Percentiles rank a stretch among this genome's conserved stretches.
These are phyloP conservation scores for Meteorus colon DNA, from an alignment of 2,888 invertebrate genomes.

Conservation along the genomic window DNA sequence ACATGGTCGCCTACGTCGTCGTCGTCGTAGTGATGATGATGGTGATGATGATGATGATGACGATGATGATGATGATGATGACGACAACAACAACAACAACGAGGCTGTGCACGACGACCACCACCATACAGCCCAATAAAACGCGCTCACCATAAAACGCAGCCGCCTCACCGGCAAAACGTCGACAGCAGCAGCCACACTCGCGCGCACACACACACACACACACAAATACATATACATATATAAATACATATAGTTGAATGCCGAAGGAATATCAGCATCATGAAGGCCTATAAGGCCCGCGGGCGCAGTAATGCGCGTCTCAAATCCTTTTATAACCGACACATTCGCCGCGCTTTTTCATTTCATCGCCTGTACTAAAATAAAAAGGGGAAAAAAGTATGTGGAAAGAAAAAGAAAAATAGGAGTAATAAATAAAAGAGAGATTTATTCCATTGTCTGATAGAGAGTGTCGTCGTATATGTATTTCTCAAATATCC, in stretches of 20 bases:
- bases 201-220: neutral
- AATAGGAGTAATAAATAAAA: neutral
- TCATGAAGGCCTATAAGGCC: constrained; percentile 30
- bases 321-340: constrained; percentile 45
- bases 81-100: constrained; percentile 36
- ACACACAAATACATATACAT: constrained; percentile 21
- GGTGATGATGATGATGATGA: constrained; percentile 33
- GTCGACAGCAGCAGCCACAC: constrained; percentile 17
- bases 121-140: constrained; percentile 60
- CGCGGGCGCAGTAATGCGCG: constrained; percentile 29
- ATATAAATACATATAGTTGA: neutral
- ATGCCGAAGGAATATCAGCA: constrained; percentile 34
- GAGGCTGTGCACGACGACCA: constrained; percentile 29
- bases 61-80: constrained; percentile 38
- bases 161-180: constrained; percentile 40
- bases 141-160: constrained; percentile 62
- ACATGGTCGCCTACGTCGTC: neutral
- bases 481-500: neutral
- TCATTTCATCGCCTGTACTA: constrained; percentile 24
- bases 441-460: constrained; percentile 13
- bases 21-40: constrained; percentile 18
- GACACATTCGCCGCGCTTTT: constrained; percentile 36
- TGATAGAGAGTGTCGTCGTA: neutral
- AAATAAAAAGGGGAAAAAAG: neutral
- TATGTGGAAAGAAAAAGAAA: neutral